A percentile compares a stretch with the other conserved stretches of the same genome.
Conservation (phyloP, 2,888 invertebrate genomes). For the Drosophila gaucha region DNA sequence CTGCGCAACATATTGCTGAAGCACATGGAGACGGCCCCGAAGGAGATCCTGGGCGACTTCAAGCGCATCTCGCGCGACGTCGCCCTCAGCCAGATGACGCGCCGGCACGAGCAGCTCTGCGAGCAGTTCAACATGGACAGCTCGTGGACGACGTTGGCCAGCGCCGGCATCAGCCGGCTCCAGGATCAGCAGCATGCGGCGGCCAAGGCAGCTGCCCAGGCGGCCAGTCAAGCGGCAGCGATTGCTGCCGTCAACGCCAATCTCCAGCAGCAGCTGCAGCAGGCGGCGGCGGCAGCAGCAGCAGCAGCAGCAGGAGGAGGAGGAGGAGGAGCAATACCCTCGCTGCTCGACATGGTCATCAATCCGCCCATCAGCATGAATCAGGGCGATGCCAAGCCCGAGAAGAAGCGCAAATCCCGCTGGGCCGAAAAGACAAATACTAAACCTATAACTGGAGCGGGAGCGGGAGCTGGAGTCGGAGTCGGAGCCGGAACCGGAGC, state of each 20-base stretch:
- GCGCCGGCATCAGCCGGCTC: slow-evolving; percentile 43
- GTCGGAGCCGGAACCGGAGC: not conserved
- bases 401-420: slow-evolving; percentile 83
- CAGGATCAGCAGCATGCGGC: slow-evolving; percentile 48
- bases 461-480: not conserved
- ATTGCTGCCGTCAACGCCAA: slow-evolving; percentile 31
- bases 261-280: slow-evolving; percentile 15
- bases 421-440: slow-evolving; percentile 77
- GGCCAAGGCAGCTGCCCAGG: slow-evolving; percentile 34
- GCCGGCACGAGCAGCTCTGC: slow-evolving; percentile 85
- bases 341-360: slow-evolving; percentile 84
- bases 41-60: slow-evolving; percentile 95
- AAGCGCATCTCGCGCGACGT: slow-evolving; percentile 92
- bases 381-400: slow-evolving; percentile 45
- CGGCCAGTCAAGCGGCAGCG: slow-evolving; percentile 42
- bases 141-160: slow-evolving; percentile 63
- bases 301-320: slow-evolving; percentile 10
- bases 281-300: slow-evolving; percentile 15
- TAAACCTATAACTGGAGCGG: slow-evolving; percentile 10
- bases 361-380: slow-evolving; percentile 73
- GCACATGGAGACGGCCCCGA: slow-evolving; percentile 95
- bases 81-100: slow-evolving; percentile 86
- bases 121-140: slow-evolving; percentile 84
- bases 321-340: slow-evolving; percentile 67
- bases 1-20: slow-evolving; percentile 88